A percentile compares a stretch with the other conserved stretches of the same genome.
phyloP scores from a whole-genome alignment of 1,140 invertebrate genomes.

The Hormaphis cornu region DNA sequence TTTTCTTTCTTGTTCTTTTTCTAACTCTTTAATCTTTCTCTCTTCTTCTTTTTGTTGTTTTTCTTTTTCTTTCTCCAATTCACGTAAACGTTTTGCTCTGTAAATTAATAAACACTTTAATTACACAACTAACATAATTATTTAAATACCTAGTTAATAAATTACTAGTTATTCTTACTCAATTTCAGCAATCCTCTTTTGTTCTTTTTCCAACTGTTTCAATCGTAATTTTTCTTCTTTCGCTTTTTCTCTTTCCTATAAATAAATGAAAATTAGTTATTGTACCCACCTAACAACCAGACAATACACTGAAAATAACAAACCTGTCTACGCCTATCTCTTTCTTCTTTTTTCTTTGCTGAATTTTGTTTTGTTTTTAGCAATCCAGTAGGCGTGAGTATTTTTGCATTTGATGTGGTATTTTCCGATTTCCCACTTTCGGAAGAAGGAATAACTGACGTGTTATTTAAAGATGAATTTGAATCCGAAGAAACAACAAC shows the following conservation, averaged over 20 bases:
- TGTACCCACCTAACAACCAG: neutral
- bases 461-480: neutral
- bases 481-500: neutral
- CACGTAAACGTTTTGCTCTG: conserved; percentile 26
- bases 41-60: conserved; percentile 38
- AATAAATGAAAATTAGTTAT: neutral
- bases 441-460: neutral
- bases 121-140: neutral
- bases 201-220: conserved; percentile 9
- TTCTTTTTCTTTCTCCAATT: conserved; percentile 37
- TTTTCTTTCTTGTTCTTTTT: conserved; percentile 45
- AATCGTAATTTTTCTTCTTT: conserved; percentile 11
- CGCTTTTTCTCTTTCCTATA: conserved; percentile 12
- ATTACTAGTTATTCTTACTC: conserved; percentile 11
- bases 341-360: conserved; percentile 41
- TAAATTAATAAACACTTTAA: conserved; percentile 7
- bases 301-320: neutral
- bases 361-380: conserved; percentile 48
- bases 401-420: conserved; percentile 1
- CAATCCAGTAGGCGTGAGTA: conserved; percentile 38
- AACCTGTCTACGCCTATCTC: conserved; percentile 37
- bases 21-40: conserved; percentile 49
- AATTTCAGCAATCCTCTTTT: conserved; percentile 4
- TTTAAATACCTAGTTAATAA: neutral
- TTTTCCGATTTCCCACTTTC: neutral